phyloP scores from a whole-genome alignment of 2,888 invertebrate species.

The Exocentrus adspersus region DNA sequence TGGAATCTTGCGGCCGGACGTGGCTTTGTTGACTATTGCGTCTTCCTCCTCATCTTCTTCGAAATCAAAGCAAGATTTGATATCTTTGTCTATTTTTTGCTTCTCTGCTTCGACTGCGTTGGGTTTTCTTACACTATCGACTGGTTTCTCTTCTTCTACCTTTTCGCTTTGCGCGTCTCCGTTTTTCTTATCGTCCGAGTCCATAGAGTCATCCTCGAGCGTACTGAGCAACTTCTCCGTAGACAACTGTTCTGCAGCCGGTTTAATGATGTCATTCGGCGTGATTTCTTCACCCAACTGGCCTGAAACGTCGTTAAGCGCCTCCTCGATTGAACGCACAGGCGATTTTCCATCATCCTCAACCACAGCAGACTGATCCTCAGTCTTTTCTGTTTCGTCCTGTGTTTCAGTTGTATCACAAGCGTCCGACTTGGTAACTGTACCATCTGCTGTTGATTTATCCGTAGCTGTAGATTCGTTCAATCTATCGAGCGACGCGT shows the following conservation, averaged over 20 bases:
- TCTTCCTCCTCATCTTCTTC: conserved; percentile 79
- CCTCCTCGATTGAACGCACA: neutral
- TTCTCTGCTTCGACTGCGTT: conserved; percentile 5
- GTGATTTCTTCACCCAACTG: neutral
- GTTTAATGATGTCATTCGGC: neutral
- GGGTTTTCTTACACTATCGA: neutral
- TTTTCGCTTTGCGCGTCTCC: neutral
- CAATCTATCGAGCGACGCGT: conserved; percentile 10
- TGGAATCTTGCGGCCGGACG: conserved; percentile 72
- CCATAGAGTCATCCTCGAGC: neutral
- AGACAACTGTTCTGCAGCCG: neutral
- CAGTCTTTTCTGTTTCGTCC: neutral
- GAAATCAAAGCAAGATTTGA: conserved; percentile 80
- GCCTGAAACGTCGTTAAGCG: neutral
- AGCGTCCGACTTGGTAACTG: neutral
- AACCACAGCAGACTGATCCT: neutral
- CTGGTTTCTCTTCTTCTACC: neutral
- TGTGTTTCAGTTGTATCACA: neutral
- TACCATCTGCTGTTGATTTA: neutral
- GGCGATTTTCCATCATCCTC: neutral
- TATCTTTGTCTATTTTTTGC: conserved; percentile 34
- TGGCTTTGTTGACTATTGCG: conserved; percentile 62
- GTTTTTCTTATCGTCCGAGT: neutral
- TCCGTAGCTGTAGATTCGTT: conserved; percentile 5
- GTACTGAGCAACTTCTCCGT: neutral